Base-by-base conservation (phyloP, 2,888 invertebrate species). In the Iphiclides podalirius region DNA sequence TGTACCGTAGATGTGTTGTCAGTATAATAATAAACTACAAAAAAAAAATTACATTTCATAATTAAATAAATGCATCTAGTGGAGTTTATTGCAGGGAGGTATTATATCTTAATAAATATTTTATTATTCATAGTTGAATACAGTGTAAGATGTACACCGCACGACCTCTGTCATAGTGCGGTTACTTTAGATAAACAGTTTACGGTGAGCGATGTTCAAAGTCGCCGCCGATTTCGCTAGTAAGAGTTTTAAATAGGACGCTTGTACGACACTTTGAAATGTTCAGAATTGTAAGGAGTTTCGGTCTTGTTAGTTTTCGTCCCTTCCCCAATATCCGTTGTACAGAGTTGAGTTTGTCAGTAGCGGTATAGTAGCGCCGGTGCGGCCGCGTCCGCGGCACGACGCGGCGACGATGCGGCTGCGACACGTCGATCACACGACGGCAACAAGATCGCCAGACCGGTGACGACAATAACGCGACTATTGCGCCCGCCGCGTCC, bases 1-100 rank as follows among this genome's bases (percentile, higher is more conserved):
- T 87, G 84, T 88, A 88, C 83, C 77, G 87, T 88, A 88, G 88
- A 86, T 85, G 86, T 88, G 87, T 88, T 88, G 81, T 86, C 87
- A 84, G 76, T 76, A 69, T 80, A 82, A 79, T 83, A 82, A 81
- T 79, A 87, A 85, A 82, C 79, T 81, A 79, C 76, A 79, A 77
- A 84, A 82, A 63, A 76, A 81, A 80, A 79, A 26, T 11, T 76
- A 84, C 81, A 83, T 84, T 84, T 83, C 85, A 79, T 86, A 82
- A 81, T 79, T 70, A 81, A 78, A 77, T 78, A 77, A 79, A 73
- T 70, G 79, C 86, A 85, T 85, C 79, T 87, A 87, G 87, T 79
- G 70, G 70, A 79, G 82, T 84, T 78, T 70, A 81, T 79, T 79
- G 87, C 88, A 84, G 83, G 83, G 81, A 87, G 79, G 79, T 81